Evolutionary conservation across 2,113 vertebrate species (phyloP), one percentile per base, ranked within the genome.

Genomic region (Excalfactoria chinensis): DNA sequence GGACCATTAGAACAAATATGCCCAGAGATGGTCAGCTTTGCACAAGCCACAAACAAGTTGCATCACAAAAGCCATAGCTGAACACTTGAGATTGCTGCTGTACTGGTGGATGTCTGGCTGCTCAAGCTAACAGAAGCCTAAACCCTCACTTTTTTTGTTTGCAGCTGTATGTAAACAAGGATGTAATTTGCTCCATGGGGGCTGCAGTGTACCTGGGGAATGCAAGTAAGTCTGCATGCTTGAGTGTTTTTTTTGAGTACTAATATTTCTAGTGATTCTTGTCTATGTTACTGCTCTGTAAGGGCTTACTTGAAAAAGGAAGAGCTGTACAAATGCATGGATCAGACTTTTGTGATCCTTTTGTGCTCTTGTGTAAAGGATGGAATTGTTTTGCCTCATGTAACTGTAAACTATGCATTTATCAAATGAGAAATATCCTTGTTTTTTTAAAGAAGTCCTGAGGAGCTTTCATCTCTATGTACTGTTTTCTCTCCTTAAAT

Each of bases 91-190:
- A 1, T 9, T 72, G 35, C 56, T 88, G 73, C 58, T 93, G 30
- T 60, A 26, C 10, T 40, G 13, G 22, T 28, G 32, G 23, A 34
- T 25, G 59, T 28, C 34, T 68, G 13, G 11, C 69, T 93, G 55
- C 46, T 70, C 35, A 34, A 49, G 78, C 79, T 9, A 59, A 51
- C 93, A 86, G 64, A 95, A 94, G 71, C 74, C n/a, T 58, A 15
- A 46, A 79, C 69, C 41, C 26, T 53, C 22, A 6, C 46, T 90
- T 73, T 74, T 83, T 59, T 51, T 95, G 1, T 97, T 92, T 79
- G 41, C 97, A 99, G 99, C 99, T 32, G 98, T 99, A 95, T 99
- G 99, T 95, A 99, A 98, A 90, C 98, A 98, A 93, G 99, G 99
- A 81, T 99, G 99, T 95, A 98, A 98, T 95, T 96, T 98, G 76